Evolutionary conservation across 2,113 vertebrate species (phyloP).

Genomic region (Aegotheles bennettii): DNA sequence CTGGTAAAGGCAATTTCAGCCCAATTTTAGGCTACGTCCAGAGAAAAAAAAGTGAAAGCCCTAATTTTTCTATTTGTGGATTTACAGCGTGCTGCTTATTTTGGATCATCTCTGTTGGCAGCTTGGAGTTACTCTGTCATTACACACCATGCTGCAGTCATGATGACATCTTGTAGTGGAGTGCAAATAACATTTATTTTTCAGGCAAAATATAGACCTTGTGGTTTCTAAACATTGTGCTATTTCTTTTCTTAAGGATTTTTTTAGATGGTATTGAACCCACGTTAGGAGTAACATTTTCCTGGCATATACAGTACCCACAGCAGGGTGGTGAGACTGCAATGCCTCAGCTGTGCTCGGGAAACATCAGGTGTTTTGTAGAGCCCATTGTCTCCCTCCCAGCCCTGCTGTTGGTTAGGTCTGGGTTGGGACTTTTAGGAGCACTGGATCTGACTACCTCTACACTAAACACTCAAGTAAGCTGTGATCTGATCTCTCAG

Average conservation of each 20-base stretch:
- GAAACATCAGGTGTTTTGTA: accelerated
- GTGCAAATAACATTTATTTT: constrained; percentile 18
- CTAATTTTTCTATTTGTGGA: constrained; percentile 25
- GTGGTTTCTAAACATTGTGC: neutral
- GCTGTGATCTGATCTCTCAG: neutral
- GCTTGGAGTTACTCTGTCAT: neutral
- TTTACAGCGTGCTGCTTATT: constrained; percentile 12
- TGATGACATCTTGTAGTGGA: constrained; percentile 14
- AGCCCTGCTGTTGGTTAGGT: accelerated
- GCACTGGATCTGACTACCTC: neutral
- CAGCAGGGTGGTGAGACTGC: neutral
- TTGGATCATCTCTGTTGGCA: constrained; percentile 15
- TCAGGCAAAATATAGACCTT: neutral
- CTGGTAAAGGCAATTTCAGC: neutral
- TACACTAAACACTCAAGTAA: accelerated
- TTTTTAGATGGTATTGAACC: neutral
- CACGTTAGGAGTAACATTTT: neutral
- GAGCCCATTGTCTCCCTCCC: neutral
- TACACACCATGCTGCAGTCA: neutral
- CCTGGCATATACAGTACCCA: neutral
- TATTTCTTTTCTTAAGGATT: neutral
- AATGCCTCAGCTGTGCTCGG: neutral
- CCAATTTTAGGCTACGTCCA: neutral
- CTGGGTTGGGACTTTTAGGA: neutral
- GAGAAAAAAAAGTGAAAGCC: neutral